These are phyloP conservation scores for Spea multiplicata DNA, from an alignment of 2,113 vertebrate genomes.

Conservation along the genomic window DNA sequence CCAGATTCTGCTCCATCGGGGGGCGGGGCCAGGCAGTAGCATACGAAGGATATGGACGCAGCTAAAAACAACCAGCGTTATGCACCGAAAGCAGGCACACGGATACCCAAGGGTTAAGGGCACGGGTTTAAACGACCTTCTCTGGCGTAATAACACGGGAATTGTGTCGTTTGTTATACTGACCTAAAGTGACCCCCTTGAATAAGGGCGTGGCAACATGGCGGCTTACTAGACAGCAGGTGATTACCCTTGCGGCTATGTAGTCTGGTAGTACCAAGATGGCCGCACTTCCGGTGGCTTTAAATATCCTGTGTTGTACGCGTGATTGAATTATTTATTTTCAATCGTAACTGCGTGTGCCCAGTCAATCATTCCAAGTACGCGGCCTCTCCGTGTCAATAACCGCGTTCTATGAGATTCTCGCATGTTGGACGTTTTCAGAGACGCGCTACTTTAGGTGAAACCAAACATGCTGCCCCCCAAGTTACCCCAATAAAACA, in stretches of 20 bases:
- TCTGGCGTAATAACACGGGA: not conserved
- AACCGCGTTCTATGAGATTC: no score
- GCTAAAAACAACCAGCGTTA: not conserved
- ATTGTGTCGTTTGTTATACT: not conserved
- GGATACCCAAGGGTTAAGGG: not conserved
- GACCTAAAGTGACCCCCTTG: slow-evolving; percentile 33
- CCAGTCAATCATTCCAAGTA: no score
- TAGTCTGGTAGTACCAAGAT: slow-evolving; percentile 16
- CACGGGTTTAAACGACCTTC: not conserved
- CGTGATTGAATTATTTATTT: no score
- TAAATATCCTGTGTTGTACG: not conserved
- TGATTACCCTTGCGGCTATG: not conserved
- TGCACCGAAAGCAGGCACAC: not conserved
- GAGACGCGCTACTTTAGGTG: no score
- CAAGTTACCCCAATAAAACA: no score
- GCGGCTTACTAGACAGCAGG: not conserved
- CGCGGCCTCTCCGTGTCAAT: no score
- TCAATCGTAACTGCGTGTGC: no score
- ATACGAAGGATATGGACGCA: not conserved
- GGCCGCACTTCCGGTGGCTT: slow-evolving; percentile 19
- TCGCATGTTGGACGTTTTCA: no score
- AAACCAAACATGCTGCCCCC: no score
- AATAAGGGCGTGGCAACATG: slow-evolving; percentile 31
- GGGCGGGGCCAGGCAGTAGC: not conserved
- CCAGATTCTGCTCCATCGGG: not conserved